A percentile compares a stretch with the other conserved stretches of the same genome.
Conservation (phyloP, 2,888 invertebrate species). For the Lottia gigantea region DNA sequence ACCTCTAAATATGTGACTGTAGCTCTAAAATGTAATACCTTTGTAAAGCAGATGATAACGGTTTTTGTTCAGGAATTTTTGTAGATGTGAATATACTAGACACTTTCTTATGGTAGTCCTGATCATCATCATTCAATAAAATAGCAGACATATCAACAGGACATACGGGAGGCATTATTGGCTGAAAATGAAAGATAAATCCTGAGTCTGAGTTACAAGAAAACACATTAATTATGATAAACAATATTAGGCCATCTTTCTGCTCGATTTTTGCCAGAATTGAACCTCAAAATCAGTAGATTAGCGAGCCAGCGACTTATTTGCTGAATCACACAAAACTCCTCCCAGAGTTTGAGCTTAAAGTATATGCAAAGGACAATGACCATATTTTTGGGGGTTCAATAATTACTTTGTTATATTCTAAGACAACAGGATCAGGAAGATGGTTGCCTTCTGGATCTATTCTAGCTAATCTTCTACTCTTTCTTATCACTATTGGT, state of each 20-base stretch:
- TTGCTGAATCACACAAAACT: too few species aligned
- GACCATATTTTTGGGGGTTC: too few species aligned
- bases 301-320: too few species aligned
- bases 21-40: conserved; percentile 11
- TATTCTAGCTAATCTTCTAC: conserved; percentile 46
- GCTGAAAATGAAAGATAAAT: neutral
- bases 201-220: too few species aligned
- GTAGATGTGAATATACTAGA: neutral
- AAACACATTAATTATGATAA: too few species aligned
- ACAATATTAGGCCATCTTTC: too few species aligned
- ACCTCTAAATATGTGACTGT: too few species aligned
- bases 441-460: conserved; percentile 45
- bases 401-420: too few species aligned
- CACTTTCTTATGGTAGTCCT: neutral
- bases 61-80: conserved; percentile 1
- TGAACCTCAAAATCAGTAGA: too few species aligned
- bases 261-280: too few species aligned
- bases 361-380: too few species aligned
- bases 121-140: neutral
- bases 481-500: conserved; percentile 35
- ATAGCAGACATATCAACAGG: neutral
- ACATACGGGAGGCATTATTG: neutral
- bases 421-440: conserved; percentile 25
- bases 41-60: conserved; percentile 14
- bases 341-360: too few species aligned